These are phyloP conservation scores for Amblyjoppa fuscipennis DNA, from an alignment of 2,888 invertebrate species.

Conservation along the genomic window DNA sequence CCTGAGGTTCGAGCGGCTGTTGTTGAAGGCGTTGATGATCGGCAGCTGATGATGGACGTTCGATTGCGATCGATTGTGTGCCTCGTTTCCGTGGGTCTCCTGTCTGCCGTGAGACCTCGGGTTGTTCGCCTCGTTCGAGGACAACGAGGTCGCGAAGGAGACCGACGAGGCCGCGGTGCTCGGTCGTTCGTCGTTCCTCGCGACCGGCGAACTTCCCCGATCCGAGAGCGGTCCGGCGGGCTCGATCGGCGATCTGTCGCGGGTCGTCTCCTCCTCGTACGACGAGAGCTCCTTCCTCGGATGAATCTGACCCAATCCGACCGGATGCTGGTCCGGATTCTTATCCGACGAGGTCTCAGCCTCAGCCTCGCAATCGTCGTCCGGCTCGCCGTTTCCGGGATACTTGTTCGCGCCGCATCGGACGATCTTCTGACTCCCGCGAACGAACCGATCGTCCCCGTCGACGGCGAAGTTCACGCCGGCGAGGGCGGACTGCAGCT, in stretches of 20 bases:
- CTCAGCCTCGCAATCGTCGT: background rate
- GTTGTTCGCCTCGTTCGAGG: constrained; percentile 77
- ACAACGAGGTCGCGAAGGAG: constrained; percentile 79
- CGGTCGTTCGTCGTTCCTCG: constrained; percentile 52
- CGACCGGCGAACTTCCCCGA: constrained; percentile 70
- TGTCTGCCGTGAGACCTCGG: constrained; percentile 77
- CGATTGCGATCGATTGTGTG: constrained; percentile 13
- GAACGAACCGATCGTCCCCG: constrained; percentile 16
- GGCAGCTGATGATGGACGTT: constrained; percentile 53
- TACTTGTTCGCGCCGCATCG: background rate
- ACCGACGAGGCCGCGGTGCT: constrained; percentile 75
- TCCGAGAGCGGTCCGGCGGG: constrained; percentile 75
- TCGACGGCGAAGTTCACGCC: constrained; percentile 9
- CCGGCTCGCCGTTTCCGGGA: background rate
- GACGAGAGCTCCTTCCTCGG: constrained; percentile 7
- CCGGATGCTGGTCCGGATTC: background rate
- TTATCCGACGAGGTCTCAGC: background rate
- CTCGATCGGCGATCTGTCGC: constrained; percentile 21
- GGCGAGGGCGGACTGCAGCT: constrained; percentile 1
- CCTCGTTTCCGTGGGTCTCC: constrained; percentile 78
- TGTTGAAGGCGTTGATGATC: constrained; percentile 32
- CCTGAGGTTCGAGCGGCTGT: constrained; percentile 36
- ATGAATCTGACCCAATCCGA: background rate
- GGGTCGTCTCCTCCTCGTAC: constrained; percentile 4
- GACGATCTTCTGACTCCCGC: constrained; percentile 2